Percentiles rank a stretch among this genome's conserved stretches.
Conservation (phyloP, 53 echinoderm and acorn worm genomes). For the Henricia sp. region DNA sequence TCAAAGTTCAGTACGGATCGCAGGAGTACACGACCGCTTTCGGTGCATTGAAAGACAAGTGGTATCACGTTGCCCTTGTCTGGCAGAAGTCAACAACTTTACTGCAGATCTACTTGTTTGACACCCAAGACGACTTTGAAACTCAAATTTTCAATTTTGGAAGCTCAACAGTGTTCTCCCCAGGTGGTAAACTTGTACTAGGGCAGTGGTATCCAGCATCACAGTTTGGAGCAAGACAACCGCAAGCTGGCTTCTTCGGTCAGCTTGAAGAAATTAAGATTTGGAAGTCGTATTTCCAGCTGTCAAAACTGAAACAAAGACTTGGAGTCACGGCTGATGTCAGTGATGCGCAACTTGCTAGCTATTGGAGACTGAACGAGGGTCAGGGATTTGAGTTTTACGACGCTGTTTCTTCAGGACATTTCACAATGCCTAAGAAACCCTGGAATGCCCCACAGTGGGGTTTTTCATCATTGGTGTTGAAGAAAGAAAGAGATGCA, state of each 20-base stretch:
- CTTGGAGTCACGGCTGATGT: constrained; percentile 50
- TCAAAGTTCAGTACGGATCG: constrained; percentile 55
- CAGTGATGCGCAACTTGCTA: constrained; percentile 52
- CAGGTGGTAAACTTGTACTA: constrained; percentile 75
- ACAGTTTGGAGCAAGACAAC: constrained; percentile 53
- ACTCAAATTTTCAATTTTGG: constrained; percentile 67
- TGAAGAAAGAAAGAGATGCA: constrained; percentile 26
- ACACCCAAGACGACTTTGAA: constrained; percentile 36
- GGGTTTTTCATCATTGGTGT: constrained; percentile 71
- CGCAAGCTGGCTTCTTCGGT: constrained; percentile 76
- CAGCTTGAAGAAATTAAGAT: constrained; percentile 85
- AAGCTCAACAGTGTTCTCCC: constrained; percentile 50
- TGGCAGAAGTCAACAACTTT: constrained; percentile 73
- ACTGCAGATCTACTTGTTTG: constrained; percentile 71
- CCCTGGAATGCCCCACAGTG: constrained; percentile 80
- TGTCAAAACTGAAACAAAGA: constrained; percentile 54
- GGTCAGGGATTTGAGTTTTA: constrained; percentile 72
- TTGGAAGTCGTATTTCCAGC: constrained; percentile 71
- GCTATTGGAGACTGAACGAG: constrained; percentile 82
- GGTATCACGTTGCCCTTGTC: constrained; percentile 78
- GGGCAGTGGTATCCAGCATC: constrained; percentile 84
- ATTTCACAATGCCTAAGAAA: constrained; percentile 60
- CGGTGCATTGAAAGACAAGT: constrained; percentile 53
- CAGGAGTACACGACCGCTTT: constrained; percentile 49
- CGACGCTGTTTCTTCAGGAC: constrained; percentile 65